These are phyloP conservation scores for Aphodius sticticus DNA, from an alignment of 2,888 invertebrate genomes.

Conservation along the genomic window DNA sequence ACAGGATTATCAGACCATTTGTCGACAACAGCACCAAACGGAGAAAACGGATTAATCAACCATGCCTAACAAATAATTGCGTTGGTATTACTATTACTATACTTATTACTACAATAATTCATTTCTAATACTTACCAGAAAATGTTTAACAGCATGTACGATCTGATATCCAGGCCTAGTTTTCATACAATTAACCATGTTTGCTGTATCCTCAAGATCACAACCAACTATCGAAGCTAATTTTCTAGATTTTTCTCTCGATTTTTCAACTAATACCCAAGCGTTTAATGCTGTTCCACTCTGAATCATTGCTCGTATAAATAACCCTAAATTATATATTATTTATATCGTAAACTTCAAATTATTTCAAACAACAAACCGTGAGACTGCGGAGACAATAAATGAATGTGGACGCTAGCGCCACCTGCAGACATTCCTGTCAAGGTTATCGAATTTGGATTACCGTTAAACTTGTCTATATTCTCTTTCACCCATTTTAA, in stretches of 20 bases:
- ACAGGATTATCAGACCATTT: conserved; percentile 66
- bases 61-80: conserved; percentile 58
- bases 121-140: conserved; percentile 60
- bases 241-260: conserved; percentile 68
- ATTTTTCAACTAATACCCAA: conserved; percentile 65
- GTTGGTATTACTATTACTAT: no score
- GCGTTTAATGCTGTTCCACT: conserved; percentile 75
- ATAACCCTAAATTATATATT: conserved; percentile 60
- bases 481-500: conserved; percentile 75
- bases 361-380: conserved; percentile 56
- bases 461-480: conserved; percentile 75
- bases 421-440: conserved; percentile 79
- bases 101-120: conserved; percentile 22
- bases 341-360: neutral
- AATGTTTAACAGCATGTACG: conserved; percentile 66
- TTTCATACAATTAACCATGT: conserved; percentile 72
- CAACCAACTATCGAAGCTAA: conserved; percentile 72
- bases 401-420: conserved; percentile 77
- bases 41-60: conserved; percentile 73
- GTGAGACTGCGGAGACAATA: conserved; percentile 69
- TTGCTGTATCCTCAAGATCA: conserved; percentile 61
- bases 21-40: conserved; percentile 78
- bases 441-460: conserved; percentile 73
- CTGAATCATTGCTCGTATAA: conserved; percentile 70
- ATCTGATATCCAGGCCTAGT: conserved; percentile 68